phyloP scores from a whole-genome alignment of 2,797 vertebrate species.

The Gallinago solitaria region DNA sequence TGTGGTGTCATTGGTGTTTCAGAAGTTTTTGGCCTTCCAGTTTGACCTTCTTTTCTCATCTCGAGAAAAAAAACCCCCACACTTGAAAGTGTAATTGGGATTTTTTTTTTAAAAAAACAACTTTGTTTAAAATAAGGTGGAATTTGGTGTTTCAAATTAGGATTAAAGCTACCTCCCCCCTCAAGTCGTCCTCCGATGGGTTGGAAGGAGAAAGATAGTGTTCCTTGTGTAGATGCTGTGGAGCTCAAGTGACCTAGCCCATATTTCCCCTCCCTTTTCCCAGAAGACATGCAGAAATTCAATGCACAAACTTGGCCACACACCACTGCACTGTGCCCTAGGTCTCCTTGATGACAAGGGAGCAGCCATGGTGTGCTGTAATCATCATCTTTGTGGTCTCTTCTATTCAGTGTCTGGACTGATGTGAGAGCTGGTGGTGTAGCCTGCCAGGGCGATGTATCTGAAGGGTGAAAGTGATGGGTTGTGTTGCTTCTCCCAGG shows the following conservation, averaged over 20 bases:
- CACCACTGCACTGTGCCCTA: rapidly evolving
- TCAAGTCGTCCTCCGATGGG: neutral
- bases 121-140: neutral
- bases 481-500: neutral
- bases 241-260: neutral
- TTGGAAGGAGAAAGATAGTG: neutral
- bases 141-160: neutral
- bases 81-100: neutral
- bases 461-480: neutral
- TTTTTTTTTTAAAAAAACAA: neutral
- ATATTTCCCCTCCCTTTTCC: neutral
- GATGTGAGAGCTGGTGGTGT: neutral
- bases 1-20: neutral
- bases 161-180: rapidly evolving
- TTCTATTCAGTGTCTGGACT: neutral
- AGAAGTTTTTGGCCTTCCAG: neutral
- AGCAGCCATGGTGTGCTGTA: neutral
- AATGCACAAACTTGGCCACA: neutral
- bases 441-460: neutral
- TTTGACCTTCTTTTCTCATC: neutral
- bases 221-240: neutral
- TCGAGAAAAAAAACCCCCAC: rapidly evolving
- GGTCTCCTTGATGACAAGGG: neutral
- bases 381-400: neutral
- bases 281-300: neutral